Conservation (phyloP, 1,140 invertebrate species). For the Scylla paramamosain region DNA sequence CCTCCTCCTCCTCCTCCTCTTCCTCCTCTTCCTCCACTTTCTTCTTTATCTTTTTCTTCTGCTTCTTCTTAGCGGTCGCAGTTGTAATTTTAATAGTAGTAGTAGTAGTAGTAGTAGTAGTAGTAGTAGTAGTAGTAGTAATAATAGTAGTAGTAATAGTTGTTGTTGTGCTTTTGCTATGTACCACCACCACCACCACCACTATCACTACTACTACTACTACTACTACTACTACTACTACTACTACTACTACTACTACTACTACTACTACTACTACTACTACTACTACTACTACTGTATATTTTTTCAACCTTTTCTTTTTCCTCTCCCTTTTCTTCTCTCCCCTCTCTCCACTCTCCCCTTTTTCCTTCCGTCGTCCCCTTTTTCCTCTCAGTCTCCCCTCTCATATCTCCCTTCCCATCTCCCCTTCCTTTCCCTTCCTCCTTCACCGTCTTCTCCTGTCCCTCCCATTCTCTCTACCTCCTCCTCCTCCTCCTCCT, state of each 20-base stretch:
- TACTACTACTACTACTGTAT: background rate
- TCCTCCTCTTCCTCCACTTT: background rate
- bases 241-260: slow-evolving; percentile 24
- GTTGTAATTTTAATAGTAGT: too few relatives aligned
- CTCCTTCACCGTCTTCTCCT: background rate
- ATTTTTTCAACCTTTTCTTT: background rate
- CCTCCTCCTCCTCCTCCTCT: background rate
- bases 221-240: background rate
- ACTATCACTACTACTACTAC: background rate
- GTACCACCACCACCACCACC: too few relatives aligned
- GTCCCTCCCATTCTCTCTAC: background rate
- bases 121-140: too few relatives aligned
- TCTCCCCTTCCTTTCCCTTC: slow-evolving; percentile 25
- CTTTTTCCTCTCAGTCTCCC: background rate
- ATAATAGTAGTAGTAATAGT: too few relatives aligned
- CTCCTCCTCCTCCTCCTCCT: background rate
- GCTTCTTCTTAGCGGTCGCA: too few relatives aligned
- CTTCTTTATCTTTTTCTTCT: too few relatives aligned
- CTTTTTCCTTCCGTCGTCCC: background rate
- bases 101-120: too few relatives aligned
- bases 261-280: slow-evolving; percentile 1
- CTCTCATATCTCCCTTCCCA: background rate
- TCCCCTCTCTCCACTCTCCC: background rate
- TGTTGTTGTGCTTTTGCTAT: too few relatives aligned
- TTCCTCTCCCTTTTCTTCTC: background rate